Base-by-base conservation (phyloP, 1,140 invertebrate genomes). In the Papilio polyxenes region DNA sequence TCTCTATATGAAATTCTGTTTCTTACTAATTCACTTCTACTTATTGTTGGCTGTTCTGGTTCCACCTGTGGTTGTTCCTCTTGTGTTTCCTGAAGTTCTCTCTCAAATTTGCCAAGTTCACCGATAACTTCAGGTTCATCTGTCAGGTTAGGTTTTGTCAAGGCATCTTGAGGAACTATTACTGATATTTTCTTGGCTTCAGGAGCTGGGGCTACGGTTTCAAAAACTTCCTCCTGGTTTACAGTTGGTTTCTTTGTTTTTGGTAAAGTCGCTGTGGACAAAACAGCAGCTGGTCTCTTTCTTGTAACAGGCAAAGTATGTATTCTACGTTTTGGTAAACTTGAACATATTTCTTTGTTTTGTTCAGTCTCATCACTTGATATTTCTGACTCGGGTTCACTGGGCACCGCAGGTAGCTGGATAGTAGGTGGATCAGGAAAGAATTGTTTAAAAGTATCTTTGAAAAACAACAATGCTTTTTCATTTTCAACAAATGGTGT, bases 351-450 rank as follows among this genome's bases (percentile, higher is more conserved):
- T 85, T 90, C 88, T 76, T 89, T 85, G 56, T 89, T 86, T 89
- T 84, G 79, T 4, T 89, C 87, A 87, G 96, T 96, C 82, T 95
- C 95, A 81, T 97, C 97, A 92, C 96, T 97, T 89, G 98, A 97
- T 84, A 98, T 94, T 94, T 98, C 98, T 69, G 97, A 98, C 92
- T 98, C 98, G 83, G 96, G 95, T 83, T 96, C 95, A 89, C 88
- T 92, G 6, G 40, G 75, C 31, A 56, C 56, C 53, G 83, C 85
- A 51, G 86, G 81, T 31, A 85, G 84, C 75, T 51, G 80, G 65
- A 85, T 44, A 72, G 84, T 20, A 75, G 90, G 85, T 80, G 90
- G 85, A 88, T 88, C 83, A 83, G 85, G 80, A 85, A 91, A 91
- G 86, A 88, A 86, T 74, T 89, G 74, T 83, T 86, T 87, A 84